A percentile compares a stretch with the other conserved stretches of the same genome.
These are phyloP conservation scores for Tragelaphus buxtoni DNA, from an alignment of 2,113 vertebrate species.

Conservation along the genomic window DNA sequence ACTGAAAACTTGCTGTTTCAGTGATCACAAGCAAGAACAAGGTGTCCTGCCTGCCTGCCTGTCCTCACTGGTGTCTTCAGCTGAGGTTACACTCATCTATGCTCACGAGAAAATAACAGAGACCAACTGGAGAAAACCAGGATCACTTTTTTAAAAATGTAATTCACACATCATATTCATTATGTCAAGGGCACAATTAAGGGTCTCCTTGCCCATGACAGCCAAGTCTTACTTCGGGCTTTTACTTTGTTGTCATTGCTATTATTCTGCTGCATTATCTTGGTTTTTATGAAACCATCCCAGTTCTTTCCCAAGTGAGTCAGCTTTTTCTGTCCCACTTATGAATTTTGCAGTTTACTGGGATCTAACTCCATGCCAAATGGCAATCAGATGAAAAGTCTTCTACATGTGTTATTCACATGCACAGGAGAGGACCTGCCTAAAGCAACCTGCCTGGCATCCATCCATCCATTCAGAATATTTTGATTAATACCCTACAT, in stretches of 20 bases:
- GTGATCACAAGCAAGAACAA: not conserved
- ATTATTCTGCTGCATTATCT: not conserved
- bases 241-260: not conserved
- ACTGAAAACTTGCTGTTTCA: not conserved
- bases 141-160: not conserved
- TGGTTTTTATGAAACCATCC: not conserved
- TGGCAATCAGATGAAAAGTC: not conserved
- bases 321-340: not conserved
- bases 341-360: not conserved
- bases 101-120: not conserved
- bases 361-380: not conserved
- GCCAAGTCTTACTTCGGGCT: not conserved
- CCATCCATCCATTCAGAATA: not conserved
- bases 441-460: too few relatives aligned
- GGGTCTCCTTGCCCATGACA: not conserved
- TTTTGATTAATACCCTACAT: not conserved
- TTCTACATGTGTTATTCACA: not conserved
- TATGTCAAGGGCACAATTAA: not conserved
- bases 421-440: not conserved
- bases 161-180: not conserved
- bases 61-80: not conserved
- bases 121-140: not conserved
- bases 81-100: not conserved
- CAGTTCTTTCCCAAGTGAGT: not conserved
- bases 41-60: not conserved